These are phyloP conservation scores for Drosophila prostipennis DNA, from an alignment of 2,888 invertebrate genomes.

Conservation along the genomic window DNA sequence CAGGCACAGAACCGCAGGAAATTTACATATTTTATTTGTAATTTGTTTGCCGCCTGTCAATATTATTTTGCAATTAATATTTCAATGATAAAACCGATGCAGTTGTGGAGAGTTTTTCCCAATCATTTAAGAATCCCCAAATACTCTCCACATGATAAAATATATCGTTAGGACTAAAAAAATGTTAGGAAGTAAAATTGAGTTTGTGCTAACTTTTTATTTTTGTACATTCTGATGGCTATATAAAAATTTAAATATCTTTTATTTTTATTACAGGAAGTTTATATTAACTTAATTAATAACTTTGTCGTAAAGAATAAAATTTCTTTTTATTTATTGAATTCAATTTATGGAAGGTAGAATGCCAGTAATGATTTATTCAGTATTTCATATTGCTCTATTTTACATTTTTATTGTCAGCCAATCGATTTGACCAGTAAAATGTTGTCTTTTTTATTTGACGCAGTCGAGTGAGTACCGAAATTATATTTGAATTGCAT, in stretches of 20 bases:
- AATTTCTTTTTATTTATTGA: neutral
- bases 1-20: slow-evolving; percentile 24
- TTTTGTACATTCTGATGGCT: too few species aligned
- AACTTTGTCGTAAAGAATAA: neutral
- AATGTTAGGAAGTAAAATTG: too few species aligned
- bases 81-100: slow-evolving; percentile 47
- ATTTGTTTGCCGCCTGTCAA: slow-evolving; percentile 68
- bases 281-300: neutral
- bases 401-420: neutral
- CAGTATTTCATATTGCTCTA: slow-evolving; percentile 5
- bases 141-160: neutral
- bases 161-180: too few species aligned
- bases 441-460: slow-evolving; percentile 17
- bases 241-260: too few species aligned
- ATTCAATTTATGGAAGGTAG: neutral
- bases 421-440: neutral
- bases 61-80: slow-evolving; percentile 76
- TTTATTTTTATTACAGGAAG: neutral
- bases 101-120: neutral
- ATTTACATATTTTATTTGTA: slow-evolving; percentile 66
- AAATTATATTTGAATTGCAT: slow-evolving; percentile 31
- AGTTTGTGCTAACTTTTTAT: too few species aligned
- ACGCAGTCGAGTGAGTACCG: slow-evolving; percentile 7
- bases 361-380: neutral
- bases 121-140: too few species aligned